Evolutionary conservation across 2,888 invertebrate genomes (phyloP).

Genomic region (Miltochrista miniata): DNA sequence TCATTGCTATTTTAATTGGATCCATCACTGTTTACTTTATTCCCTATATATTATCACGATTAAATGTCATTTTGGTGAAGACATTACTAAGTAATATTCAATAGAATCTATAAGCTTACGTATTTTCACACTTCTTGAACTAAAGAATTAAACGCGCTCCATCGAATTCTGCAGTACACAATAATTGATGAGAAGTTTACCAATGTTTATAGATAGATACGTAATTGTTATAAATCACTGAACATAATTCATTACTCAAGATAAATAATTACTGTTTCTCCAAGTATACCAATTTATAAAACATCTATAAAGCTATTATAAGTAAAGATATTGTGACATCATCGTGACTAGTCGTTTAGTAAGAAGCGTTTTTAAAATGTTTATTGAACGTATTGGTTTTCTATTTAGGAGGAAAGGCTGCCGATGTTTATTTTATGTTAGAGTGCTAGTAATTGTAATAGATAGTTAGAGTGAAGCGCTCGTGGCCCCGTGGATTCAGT

Average conservation of each 20-base stretch:
- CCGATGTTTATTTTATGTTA: no score
- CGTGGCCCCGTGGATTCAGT: no score
- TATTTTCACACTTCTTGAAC: background rate
- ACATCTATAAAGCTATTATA: no score
- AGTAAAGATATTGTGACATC: background rate
- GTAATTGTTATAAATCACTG: background rate
- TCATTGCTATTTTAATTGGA: no score
- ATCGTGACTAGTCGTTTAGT: background rate
- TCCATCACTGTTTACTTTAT: no score
- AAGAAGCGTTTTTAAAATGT: background rate
- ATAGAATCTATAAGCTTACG: no score
- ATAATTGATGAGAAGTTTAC: background rate
- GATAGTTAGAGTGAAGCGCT: no score
- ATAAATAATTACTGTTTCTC: background rate
- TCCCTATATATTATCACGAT: no score
- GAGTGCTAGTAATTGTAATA: no score
- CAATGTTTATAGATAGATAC: background rate
- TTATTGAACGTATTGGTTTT: background rate
- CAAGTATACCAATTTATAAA: background rate
- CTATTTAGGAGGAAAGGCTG: no score
- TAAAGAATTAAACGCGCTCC: constrained; percentile 7
- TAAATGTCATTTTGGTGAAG: no score
- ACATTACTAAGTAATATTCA: no score
- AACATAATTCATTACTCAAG: background rate
- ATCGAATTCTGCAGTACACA: background rate